A percentile compares a stretch with the other conserved stretches of the same genome.
Evolutionary conservation across 1,140 invertebrate species (phyloP).

Genomic region (Papilio dardanus): DNA sequence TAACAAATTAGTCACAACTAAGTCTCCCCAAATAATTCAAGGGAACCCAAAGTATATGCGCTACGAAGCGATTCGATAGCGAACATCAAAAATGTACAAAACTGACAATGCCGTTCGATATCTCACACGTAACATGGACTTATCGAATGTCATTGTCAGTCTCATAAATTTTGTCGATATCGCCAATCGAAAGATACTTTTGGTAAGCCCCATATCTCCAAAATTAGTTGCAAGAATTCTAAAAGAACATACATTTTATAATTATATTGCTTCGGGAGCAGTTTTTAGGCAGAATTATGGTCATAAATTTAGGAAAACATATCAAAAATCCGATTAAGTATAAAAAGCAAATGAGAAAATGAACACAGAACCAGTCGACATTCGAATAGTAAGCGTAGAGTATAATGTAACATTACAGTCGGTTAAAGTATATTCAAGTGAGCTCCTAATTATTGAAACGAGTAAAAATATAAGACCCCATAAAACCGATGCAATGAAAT

Average conservation of each 20-base stretch:
- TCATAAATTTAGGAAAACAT: conserved; percentile 18
- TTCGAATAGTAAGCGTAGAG: conserved; percentile 20
- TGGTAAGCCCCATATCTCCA: no score
- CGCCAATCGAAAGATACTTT: no score
- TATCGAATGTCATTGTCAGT: no score
- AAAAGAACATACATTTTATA: conserved; percentile 1
- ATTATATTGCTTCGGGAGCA: conserved; percentile 14
- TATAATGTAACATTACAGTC: neutral
- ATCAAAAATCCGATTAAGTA: conserved; percentile 26
- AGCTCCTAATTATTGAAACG: conserved; percentile 19
- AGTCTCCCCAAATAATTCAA: conserved; percentile 26
- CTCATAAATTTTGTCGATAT: no score
- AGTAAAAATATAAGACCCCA: conserved; percentile 5
- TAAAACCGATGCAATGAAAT: conserved; percentile 6
- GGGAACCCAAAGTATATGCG: no score
- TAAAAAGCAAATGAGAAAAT: conserved; percentile 25
- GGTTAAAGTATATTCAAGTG: conserved; percentile 27
- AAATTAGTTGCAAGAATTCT: conserved; percentile 36
- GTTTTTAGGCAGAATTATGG: neutral
- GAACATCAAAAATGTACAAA: no score
- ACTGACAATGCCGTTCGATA: no score
- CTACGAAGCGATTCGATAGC: no score
- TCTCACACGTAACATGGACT: no score
- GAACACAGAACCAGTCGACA: conserved; percentile 29
- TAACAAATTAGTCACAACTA: conserved; percentile 60